Evolutionary conservation across 2,797 vertebrate species (phyloP).

Genomic region (Philypnodon macrostomus): DNA sequence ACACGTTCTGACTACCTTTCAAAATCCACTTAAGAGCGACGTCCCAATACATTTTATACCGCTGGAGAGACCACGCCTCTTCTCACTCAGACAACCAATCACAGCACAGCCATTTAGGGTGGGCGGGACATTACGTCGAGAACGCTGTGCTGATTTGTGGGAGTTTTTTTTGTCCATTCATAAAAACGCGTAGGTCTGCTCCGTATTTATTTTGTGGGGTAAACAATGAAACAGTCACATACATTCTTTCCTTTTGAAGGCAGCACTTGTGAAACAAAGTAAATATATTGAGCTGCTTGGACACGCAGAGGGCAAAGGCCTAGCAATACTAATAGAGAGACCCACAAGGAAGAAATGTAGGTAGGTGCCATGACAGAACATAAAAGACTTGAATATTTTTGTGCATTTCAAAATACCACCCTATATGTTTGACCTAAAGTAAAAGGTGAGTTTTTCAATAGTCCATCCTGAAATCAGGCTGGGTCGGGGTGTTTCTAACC

Average conservation of each 20-base stretch:
- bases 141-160: slow-evolving; percentile 42
- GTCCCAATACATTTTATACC: slow-evolving; percentile 43
- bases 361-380: slow-evolving; percentile 42
- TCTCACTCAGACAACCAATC: slow-evolving; percentile 53
- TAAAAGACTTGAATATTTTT: slow-evolving; percentile 39
- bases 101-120: slow-evolving; percentile 24
- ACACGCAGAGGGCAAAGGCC: slow-evolving; percentile 31
- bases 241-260: slow-evolving; percentile 65
- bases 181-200: slow-evolving; percentile 61
- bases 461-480: slow-evolving; percentile 32
- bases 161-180: slow-evolving; percentile 66
- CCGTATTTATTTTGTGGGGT: slow-evolving; percentile 67
- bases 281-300: slow-evolving; percentile 64
- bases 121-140: slow-evolving; percentile 44
- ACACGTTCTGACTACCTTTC: background rate
- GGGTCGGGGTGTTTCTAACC: slow-evolving; percentile 35
- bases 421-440: no score
- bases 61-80: slow-evolving; percentile 41
- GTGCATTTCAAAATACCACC: slow-evolving; percentile 9
- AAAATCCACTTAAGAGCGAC: background rate
- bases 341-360: slow-evolving; percentile 33
- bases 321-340: slow-evolving; percentile 47
- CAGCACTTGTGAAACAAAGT: slow-evolving; percentile 48
- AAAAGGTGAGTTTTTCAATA: slow-evolving; percentile 6
- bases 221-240: slow-evolving; percentile 61